Conservation (phyloP, 2,797 vertebrate species). For the Sebastes taczanowskii region DNA sequence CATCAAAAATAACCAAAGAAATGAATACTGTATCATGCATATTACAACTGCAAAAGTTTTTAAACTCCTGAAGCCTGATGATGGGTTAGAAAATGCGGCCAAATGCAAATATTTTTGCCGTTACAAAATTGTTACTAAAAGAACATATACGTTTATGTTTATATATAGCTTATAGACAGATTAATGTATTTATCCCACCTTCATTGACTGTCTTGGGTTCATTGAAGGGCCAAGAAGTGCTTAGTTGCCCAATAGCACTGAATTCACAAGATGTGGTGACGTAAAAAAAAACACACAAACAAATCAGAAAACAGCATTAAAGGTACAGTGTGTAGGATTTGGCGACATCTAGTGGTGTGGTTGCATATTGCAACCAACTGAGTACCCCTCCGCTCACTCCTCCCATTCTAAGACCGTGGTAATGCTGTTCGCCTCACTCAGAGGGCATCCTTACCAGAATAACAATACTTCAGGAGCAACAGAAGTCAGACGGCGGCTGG, state of each 20-base stretch:
- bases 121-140: not conserved
- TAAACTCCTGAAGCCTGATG: not conserved
- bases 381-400: too few species aligned
- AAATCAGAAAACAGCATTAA: conserved; percentile 1
- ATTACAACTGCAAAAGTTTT: not conserved
- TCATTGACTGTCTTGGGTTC: not conserved
- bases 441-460: too few species aligned
- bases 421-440: too few species aligned
- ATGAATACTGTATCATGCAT: not conserved
- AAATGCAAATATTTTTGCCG: not conserved
- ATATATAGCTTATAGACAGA: not conserved
- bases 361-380: too few species aligned
- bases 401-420: too few species aligned
- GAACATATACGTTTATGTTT: not conserved
- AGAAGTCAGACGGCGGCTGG: too few species aligned
- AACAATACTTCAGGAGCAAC: too few species aligned
- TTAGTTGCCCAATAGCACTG: not conserved
- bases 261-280: not conserved
- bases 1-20: not conserved
- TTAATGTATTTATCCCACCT: not conserved
- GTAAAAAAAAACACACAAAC: not conserved
- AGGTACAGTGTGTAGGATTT: not conserved
- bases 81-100: not conserved
- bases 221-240: not conserved
- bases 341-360: too few species aligned